These are phyloP conservation scores for Calvadosia cruxmelitensis DNA, from an alignment of 30 jellyfish, hydroid and myxozoan genomes.

Conservation along the genomic window DNA sequence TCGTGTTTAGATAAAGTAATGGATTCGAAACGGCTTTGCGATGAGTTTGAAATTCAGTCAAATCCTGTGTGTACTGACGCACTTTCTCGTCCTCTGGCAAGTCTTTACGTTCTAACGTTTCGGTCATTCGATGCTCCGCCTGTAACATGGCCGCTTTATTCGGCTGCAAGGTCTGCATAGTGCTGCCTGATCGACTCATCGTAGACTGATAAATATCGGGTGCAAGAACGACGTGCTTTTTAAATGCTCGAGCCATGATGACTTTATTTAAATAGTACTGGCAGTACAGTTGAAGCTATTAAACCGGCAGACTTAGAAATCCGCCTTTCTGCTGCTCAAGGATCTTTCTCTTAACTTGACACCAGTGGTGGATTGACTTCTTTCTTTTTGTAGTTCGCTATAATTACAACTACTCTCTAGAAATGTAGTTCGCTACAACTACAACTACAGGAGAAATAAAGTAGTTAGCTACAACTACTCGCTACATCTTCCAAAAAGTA, in stretches of 20 bases:
- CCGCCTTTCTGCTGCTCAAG: neutral
- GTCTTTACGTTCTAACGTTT: neutral
- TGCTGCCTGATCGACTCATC: neutral
- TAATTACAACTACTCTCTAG: no score
- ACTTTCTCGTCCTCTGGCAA: neutral
- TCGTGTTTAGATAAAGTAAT: no score
- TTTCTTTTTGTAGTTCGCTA: no score
- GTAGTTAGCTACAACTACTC: no score
- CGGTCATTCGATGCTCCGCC: neutral
- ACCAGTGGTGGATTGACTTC: no score
- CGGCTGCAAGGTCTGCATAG: neutral
- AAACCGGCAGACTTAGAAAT: neutral
- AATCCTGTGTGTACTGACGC: neutral
- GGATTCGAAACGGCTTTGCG: neutral
- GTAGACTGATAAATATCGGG: neutral
- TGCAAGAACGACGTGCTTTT: neutral
- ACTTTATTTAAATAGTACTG: neutral
- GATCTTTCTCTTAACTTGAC: neutral
- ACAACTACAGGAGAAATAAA: no score
- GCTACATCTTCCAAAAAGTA: no score
- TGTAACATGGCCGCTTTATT: neutral
- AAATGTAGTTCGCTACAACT: no score
- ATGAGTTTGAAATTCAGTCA: neutral
- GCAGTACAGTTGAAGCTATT: no score
- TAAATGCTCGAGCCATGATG: neutral